phyloP scores from a whole-genome alignment of 2,888 invertebrate genomes.

The Eristalis pertinax region DNA sequence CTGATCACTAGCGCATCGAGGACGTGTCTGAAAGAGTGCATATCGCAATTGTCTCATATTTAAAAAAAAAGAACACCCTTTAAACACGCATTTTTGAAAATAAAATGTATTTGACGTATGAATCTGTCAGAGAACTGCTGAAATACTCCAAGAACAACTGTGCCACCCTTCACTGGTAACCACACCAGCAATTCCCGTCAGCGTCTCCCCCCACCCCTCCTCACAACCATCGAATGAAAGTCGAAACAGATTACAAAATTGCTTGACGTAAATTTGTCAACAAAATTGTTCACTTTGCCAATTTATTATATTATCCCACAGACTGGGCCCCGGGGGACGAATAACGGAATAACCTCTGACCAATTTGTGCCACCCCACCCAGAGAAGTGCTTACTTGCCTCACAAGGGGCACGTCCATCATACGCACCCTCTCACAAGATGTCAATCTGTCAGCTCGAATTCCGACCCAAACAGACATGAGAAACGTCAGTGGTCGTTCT shows the following conservation, averaged over 20 bases:
- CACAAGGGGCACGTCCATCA: background rate
- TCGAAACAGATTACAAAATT: background rate
- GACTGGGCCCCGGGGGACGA: background rate
- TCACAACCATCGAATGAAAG: background rate
- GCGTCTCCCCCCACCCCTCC: background rate
- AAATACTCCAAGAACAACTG: no score
- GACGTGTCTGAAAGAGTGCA: no score
- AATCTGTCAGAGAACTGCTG: no score
- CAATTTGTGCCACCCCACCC: background rate
- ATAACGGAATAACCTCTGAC: background rate
- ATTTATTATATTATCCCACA: background rate
- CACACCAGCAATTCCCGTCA: no score
- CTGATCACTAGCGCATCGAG: no score
- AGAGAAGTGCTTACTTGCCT: background rate
- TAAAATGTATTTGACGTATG: no score
- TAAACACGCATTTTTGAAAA: no score
- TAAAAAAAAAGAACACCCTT: no score
- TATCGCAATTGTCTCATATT: no score
- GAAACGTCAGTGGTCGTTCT: background rate
- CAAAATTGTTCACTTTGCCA: background rate
- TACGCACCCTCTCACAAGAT: background rate
- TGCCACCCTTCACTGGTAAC: no score
- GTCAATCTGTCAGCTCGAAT: background rate
- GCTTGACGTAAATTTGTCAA: background rate
- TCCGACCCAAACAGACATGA: background rate